Base-by-base conservation (phyloP, 2,113 vertebrate genomes). In the Sciurus niger region DNA sequence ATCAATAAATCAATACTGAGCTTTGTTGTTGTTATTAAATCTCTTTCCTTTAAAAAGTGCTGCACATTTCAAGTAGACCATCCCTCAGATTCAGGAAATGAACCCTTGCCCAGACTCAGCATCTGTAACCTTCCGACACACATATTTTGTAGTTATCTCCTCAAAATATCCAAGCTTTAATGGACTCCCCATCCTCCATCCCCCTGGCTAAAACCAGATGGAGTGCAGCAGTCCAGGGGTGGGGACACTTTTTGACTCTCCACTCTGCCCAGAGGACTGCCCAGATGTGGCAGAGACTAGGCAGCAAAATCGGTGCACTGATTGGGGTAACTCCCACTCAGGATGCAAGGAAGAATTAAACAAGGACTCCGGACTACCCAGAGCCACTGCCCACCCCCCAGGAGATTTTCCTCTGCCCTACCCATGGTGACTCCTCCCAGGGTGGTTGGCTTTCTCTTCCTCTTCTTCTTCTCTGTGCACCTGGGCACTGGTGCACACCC, bases 401-500 rank as follows among this genome's bases (percentile, higher is more conserved):
- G 17, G 48, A 40, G 37, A 28, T 17, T 9, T 43, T 16, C 60
- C 10, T 24, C 40, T 84, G 25, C 53, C 51, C 34, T 6, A 18
- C 11, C 28, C 32, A 63, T 30, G 5, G 53, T n/a, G 73, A 43
- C 1, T 0, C 58, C 37, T n/a, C 55, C 25, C 28, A 20, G 24
- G 25, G 40, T 32, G 40, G 16, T 20, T 18, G 37, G 32, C 25
- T 58, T 68, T 46, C 1, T 6, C 70, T 18, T 40, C 40, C 40
- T 40, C 40, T 40, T 40, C 40, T 4, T 7, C 84, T 63, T 48
- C 3, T 16, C 25, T 80, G 70, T 8, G 37, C 2, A 16, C 3
- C 8, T 7, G 1, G 60, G 1, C 0, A 0, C n/a, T 2, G 2
- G 22, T 60, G 74, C 14, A 32, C 48, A 58, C 28, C 37, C 2